A percentile compares a stretch with the other conserved stretches of the same genome.
phyloP scores from a whole-genome alignment of 2,113 vertebrate species.

The Meles meles region DNA sequence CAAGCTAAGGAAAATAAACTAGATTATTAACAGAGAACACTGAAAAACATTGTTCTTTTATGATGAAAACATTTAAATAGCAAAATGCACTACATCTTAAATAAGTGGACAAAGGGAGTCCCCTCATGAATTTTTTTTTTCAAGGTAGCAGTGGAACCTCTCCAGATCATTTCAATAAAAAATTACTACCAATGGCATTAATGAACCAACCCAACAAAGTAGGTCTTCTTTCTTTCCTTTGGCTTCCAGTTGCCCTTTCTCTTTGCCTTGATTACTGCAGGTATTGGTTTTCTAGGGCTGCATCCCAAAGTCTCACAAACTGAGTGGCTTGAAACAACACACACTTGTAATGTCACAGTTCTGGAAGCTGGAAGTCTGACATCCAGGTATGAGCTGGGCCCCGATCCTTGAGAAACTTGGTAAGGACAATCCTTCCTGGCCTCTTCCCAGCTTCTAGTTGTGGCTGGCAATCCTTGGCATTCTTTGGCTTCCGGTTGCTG shows the following conservation, averaged over 20 bases:
- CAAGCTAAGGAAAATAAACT: constrained; percentile 5
- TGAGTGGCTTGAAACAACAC: neutral
- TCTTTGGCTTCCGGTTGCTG: neutral
- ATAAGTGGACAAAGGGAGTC: neutral
- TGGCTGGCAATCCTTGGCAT: neutral
- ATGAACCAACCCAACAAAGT: neutral
- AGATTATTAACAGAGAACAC: neutral
- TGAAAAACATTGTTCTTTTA: neutral
- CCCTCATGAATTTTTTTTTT: neutral
- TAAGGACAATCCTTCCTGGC: neutral
- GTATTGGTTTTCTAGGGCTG: neutral
- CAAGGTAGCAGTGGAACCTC: neutral
- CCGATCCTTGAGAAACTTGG: neutral
- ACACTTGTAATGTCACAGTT: neutral
- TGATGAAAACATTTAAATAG: constrained; percentile 3
- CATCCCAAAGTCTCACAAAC: neutral
- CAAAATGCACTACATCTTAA: neutral
- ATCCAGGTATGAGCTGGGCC: neutral
- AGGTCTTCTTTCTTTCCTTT: neutral
- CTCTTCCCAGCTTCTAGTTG: neutral
- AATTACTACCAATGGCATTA: neutral
- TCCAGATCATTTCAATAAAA: neutral
- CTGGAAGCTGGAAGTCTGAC: neutral
- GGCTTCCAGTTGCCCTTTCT: neutral
- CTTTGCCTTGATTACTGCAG: neutral